Evolutionary conservation across 2,888 invertebrate genomes (phyloP), one percentile per base, ranked within the genome.

Genomic region (Dione vanillae): DNA sequence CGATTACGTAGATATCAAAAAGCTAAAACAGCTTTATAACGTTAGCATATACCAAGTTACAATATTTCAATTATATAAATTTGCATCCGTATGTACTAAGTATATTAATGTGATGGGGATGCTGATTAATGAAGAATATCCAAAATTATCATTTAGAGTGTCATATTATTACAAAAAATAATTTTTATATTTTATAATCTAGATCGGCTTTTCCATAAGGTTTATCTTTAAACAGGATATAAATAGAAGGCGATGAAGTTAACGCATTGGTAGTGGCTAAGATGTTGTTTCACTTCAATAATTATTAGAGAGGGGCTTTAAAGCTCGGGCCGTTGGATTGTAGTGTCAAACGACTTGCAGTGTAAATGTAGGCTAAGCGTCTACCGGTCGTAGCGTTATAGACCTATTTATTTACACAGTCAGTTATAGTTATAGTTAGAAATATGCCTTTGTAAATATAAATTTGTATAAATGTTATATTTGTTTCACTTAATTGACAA

Each of bases 221-320:
- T 56, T n/a, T 14, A 52, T 37, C 1, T 40, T 49, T 12, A 40
- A 49, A 2, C n/a, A 5, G 2, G 20, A 43, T 49, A 14, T 47
- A 37, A 19, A 12, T 19, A 16, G 20, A 27, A 19, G n/a, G 40
- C 27, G 27, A 52, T 41, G 43, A 40, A 51, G 51, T 41, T 40
- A 52, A 19, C 20, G 2, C 27, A 27, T 27, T 27, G n/a, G 64
- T 61, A 47, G 52, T 59, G 67, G 70, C 47, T 40, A 56, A 58
- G 71, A 71, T 65, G 64, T 71, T 56, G 49, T 71, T 62, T 27
- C 68, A 62, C 62, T 64, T 27, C 56, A 27, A 49, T 71, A 58
- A 64, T 64, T 67, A 64, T 67, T 71, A 67, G 67, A 67, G 67
- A 52, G 47, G 45, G 45, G 70, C 70, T 64, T 67, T 70, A 59